Evolutionary conservation across 1,140 invertebrate species (phyloP).

Genomic region (Yoshiicerus persimilis): DNA sequence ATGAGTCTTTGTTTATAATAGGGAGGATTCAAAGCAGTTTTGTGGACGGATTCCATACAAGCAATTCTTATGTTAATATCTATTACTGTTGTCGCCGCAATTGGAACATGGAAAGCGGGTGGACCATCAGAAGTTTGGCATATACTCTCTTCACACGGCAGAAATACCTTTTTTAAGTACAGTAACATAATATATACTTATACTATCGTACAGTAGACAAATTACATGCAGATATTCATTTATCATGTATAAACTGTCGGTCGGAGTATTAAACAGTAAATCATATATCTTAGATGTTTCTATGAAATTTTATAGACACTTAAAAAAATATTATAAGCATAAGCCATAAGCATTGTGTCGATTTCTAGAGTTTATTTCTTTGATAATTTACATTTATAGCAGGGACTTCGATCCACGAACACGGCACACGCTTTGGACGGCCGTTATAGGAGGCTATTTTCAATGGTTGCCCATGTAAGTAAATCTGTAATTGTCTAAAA

Average conservation of each 20-base stretch:
- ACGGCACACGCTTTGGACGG: conserved; percentile 37
- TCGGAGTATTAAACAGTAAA: too few relatives aligned
- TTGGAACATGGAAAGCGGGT: conserved; percentile 56
- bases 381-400: background rate
- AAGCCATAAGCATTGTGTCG: too few relatives aligned
- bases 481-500: too few relatives aligned
- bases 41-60: conserved; percentile 69
- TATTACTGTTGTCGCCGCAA: conserved; percentile 57
- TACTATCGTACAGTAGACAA: too few relatives aligned
- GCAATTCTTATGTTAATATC: conserved; percentile 68
- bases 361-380: background rate
- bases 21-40: conserved; percentile 37
- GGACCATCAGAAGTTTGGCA: conserved; percentile 57
- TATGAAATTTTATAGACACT: too few relatives aligned
- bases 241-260: too few relatives aligned
- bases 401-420: conserved; percentile 39
- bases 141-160: too few relatives aligned
- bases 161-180: too few relatives aligned
- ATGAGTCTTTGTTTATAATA: background rate
- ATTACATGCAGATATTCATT: too few relatives aligned
- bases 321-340: too few relatives aligned
- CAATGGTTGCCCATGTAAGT: conserved; percentile 34
- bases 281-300: too few relatives aligned
- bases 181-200: too few relatives aligned
- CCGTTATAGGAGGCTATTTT: conserved; percentile 40